phyloP scores from a whole-genome alignment of 2,113 vertebrate genomes.

The Leucosticte australis region DNA sequence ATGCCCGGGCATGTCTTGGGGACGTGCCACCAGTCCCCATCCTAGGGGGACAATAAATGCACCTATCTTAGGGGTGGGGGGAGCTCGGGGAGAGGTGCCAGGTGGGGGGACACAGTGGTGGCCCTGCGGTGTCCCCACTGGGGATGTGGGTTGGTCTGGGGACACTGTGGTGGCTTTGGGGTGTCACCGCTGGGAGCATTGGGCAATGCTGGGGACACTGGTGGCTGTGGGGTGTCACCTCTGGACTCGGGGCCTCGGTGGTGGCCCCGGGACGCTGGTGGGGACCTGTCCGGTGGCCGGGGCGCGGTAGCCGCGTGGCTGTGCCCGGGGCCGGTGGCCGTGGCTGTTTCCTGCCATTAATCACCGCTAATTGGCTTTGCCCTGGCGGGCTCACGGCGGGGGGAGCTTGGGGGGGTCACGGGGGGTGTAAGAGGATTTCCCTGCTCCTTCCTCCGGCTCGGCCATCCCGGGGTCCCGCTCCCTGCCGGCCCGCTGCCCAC shows the following conservation, averaged over 20 bases:
- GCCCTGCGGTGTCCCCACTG: background rate
- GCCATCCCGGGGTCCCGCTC: background rate
- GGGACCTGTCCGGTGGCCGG: background rate
- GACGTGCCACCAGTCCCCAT: background rate
- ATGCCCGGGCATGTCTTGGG: background rate
- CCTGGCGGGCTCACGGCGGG: background rate
- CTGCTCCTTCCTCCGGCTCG: background rate
- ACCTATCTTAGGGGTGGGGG: background rate
- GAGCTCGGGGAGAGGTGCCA: background rate
- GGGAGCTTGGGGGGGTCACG: too few relatives aligned
- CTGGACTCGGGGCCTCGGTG: background rate
- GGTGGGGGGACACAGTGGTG: background rate
- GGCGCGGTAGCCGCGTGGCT: background rate
- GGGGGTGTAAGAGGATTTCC: slow-evolving; percentile 47
- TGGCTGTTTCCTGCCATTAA: background rate
- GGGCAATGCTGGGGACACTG: background rate
- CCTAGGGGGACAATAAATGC: background rate
- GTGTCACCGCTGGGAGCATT: background rate
- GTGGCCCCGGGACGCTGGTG: background rate
- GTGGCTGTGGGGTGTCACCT: background rate
- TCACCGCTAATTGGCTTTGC: slow-evolving; percentile 58
- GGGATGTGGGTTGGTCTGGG: background rate
- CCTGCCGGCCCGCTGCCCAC: background rate
- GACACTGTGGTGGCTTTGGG: background rate
- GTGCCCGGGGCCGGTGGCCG: background rate